A percentile compares a stretch with the other conserved stretches of the same genome.
phyloP scores from a whole-genome alignment of 92 coral and sea anemone species.

The Diadumene lineata region DNA sequence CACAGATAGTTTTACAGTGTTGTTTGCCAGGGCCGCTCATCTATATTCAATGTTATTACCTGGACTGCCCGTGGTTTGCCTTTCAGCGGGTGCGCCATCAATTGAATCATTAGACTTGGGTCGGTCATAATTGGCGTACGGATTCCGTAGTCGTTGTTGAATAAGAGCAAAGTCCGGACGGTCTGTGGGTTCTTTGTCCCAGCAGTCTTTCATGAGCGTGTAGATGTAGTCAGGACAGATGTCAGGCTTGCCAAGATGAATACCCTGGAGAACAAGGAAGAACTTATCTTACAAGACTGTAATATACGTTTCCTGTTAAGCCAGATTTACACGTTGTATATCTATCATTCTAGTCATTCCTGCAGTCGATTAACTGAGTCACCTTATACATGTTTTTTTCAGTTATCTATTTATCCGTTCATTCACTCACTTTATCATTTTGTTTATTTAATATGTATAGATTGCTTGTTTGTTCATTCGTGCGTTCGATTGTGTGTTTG shows the following conservation, averaged over 20 bases:
- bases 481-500: not conserved
- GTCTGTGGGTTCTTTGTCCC: conserved; percentile 70
- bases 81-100: conserved; percentile 3
- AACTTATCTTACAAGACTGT: too few species aligned
- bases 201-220: conserved; percentile 86
- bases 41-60: too few species aligned
- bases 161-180: conserved; percentile 66
- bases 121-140: conserved; percentile 70
- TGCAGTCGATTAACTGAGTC: too few species aligned
- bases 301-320: too few species aligned
- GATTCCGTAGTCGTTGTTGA: conserved; percentile 66
- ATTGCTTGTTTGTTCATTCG: not conserved
- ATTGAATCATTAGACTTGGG: conserved; percentile 37
- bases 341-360: too few species aligned
- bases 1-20: too few species aligned
- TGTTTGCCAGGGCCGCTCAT: too few species aligned
- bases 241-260: conserved; percentile 95
- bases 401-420: too few species aligned
- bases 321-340: too few species aligned
- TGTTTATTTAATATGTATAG: not conserved
- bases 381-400: too few species aligned
- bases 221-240: conserved; percentile 80
- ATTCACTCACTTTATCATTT: too few species aligned
- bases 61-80: not conserved
- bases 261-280: conserved; percentile 47